Conservation (phyloP, 2,888 invertebrate species). For the Callosobruchus maculatus region DNA sequence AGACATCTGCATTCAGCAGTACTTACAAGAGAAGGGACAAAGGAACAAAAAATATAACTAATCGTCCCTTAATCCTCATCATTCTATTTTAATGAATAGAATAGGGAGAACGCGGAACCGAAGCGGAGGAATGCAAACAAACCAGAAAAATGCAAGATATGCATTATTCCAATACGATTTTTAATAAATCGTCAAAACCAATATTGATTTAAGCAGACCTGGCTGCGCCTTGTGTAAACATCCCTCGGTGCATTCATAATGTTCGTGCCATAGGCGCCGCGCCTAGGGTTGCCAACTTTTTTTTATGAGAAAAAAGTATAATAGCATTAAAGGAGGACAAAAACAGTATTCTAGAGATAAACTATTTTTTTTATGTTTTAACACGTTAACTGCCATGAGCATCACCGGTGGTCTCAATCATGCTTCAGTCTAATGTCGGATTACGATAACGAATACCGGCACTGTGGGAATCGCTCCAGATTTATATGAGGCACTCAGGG, state of each 20-base stretch:
- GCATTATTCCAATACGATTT: slow-evolving; percentile 8
- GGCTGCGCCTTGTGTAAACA: slow-evolving; percentile 6
- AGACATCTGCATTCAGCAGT: too few species aligned
- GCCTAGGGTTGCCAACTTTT: too few species aligned
- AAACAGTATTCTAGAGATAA: too few species aligned
- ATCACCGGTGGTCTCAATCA: too few species aligned
- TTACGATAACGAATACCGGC: too few species aligned
- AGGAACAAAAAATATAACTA: background rate
- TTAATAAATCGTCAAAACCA: slow-evolving; percentile 13
- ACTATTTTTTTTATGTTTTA: too few species aligned
- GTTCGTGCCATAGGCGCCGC: background rate
- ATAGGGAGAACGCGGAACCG: background rate
- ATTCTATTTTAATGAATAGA: background rate
- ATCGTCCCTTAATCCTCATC: background rate
- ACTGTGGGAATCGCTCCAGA: too few species aligned
- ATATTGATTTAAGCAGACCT: slow-evolving; percentile 12
- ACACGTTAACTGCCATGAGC: too few species aligned
- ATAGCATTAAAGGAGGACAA: too few species aligned
- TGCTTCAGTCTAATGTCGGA: too few species aligned
- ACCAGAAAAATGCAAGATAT: slow-evolving; percentile 1
- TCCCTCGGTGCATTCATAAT: slow-evolving; percentile 3
- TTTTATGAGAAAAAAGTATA: too few species aligned
- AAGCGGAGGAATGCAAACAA: background rate
- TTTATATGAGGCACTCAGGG: too few species aligned
- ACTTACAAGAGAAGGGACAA: background rate